Conservation (phyloP, 2,113 vertebrate species). For the Caranx melampygus region DNA sequence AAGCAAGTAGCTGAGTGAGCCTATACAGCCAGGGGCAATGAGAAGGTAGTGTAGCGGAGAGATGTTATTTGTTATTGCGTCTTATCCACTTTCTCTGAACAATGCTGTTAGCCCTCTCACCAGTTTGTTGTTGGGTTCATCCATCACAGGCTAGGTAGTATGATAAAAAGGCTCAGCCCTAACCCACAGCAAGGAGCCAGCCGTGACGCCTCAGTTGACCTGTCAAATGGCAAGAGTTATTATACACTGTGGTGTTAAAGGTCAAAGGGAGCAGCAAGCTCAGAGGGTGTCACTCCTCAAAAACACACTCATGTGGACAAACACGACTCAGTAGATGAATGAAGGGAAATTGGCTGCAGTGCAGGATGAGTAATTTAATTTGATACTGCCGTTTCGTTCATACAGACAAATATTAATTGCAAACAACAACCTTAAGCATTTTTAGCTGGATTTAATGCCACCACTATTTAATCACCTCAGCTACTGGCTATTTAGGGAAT, state of each 20-base stretch:
- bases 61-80: conserved; percentile 66
- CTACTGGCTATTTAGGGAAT: conserved; percentile 15
- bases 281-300: conserved; percentile 71
- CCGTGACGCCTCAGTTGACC: conserved; percentile 93
- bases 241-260: conserved; percentile 83
- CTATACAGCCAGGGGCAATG: conserved; percentile 47
- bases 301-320: conserved; percentile 59
- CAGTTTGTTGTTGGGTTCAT: conserved; percentile 78
- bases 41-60: conserved; percentile 30
- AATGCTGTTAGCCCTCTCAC: conserved; percentile 55
- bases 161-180: conserved; percentile 92
- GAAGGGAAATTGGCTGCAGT: conserved; percentile 27
- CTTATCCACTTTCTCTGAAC: conserved; percentile 60
- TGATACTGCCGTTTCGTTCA: neutral
- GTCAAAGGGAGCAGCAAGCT: conserved; percentile 75
- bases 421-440: neutral
- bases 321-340: conserved; percentile 40
- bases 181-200: conserved; percentile 92
- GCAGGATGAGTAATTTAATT: conserved; percentile 9
- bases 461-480: conserved; percentile 18
- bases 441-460: neutral
- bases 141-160: conserved; percentile 89
- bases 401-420: neutral
- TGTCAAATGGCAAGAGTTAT: conserved; percentile 97
- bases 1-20: conserved; percentile 41